A percentile compares a stretch with the other conserved stretches of the same genome.
Evolutionary conservation across 1,140 invertebrate species (phyloP).

Genomic region (Fopius arisanus): DNA sequence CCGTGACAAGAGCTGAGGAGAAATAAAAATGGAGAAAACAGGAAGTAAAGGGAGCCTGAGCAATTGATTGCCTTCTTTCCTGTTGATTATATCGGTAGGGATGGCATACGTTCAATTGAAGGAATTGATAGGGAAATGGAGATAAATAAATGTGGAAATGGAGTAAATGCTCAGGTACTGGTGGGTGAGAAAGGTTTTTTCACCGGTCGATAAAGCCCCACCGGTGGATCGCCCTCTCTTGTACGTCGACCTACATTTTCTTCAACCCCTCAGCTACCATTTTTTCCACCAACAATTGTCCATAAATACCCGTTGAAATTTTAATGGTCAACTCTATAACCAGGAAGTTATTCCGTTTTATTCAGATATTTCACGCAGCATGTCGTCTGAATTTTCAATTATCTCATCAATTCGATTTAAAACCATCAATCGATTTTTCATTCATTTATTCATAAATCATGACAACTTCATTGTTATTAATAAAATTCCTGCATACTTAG

Average conservation of each 20-base stretch:
- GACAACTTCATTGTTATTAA: too few species aligned
- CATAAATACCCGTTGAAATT: background rate
- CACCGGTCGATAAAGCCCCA: conserved; percentile 12
- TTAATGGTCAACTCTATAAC: background rate
- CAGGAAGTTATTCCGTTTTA: too few species aligned
- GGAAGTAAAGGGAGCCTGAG: background rate
- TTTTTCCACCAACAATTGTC: conserved; percentile 7
- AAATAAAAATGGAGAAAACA: background rate
- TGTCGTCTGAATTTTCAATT: too few species aligned
- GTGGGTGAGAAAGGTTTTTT: background rate
- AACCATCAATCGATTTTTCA: too few species aligned
- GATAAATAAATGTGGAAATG: background rate
- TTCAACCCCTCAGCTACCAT: background rate
- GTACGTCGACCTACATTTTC: conserved; percentile 12
- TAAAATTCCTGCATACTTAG: too few species aligned
- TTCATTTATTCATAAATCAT: too few species aligned
- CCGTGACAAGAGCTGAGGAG: background rate
- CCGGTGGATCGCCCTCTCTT: conserved; percentile 7
- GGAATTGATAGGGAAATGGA: background rate
- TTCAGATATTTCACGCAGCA: too few species aligned
- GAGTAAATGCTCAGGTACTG: background rate
- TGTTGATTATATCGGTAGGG: background rate
- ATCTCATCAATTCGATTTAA: too few species aligned
- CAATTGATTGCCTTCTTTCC: background rate
- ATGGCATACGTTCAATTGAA: background rate